These are phyloP conservation scores for Phyllostomus hastatus DNA, from an alignment of 2,113 vertebrate species.

Conservation along the genomic window DNA sequence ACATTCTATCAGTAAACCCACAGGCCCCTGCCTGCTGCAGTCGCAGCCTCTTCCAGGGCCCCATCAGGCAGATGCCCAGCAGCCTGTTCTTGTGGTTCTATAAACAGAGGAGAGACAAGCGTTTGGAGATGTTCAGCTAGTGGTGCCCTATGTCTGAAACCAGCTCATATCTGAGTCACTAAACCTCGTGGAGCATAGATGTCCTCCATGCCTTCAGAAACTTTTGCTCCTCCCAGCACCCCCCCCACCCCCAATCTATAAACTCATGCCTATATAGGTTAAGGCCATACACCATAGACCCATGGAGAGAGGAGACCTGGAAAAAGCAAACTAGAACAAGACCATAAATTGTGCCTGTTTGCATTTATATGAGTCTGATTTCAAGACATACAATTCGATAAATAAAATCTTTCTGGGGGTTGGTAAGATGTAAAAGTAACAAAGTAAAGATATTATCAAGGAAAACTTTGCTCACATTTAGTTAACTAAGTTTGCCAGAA, in stretches of 20 bases:
- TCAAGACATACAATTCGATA: background rate
- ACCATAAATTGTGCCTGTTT: background rate
- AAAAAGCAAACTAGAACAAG: background rate
- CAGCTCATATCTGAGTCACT: too few species aligned
- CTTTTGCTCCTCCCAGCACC: background rate
- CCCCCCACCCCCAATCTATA: background rate
- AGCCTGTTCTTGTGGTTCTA: background rate
- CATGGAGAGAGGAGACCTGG: background rate
- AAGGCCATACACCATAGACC: background rate
- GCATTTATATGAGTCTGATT: background rate
- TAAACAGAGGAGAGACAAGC: background rate
- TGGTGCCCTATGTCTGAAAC: background rate
- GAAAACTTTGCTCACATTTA: background rate
- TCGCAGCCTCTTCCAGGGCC: background rate
- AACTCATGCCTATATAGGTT: background rate
- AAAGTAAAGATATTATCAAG: background rate
- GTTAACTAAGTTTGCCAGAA: background rate
- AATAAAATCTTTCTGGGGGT: background rate
- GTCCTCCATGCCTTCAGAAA: background rate
- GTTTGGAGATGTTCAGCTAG: rapidly evolving
- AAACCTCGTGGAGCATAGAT: background rate
- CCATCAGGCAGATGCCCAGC: too few species aligned
- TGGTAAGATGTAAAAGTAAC: background rate
- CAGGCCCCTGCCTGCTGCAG: background rate
- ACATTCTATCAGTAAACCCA: background rate